These are phyloP conservation scores for Medauroidea extradentata DNA, from an alignment of 1,140 invertebrate genomes.

Conservation along the genomic window DNA sequence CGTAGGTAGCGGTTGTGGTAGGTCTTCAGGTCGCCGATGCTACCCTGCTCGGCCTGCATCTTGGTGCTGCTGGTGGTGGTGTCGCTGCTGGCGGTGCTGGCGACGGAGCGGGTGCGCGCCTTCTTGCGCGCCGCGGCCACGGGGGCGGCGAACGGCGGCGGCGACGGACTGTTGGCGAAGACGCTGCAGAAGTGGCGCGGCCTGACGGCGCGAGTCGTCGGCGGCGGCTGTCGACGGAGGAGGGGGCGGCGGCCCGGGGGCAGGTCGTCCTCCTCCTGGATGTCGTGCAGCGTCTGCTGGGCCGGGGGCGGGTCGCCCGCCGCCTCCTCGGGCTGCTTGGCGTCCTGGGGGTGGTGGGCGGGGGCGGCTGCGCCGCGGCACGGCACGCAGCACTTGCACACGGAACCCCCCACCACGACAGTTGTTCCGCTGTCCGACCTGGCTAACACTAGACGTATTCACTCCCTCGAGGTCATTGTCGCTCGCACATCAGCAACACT, in stretches of 20 bases:
- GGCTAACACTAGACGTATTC: no score
- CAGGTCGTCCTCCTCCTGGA: constrained; percentile 49
- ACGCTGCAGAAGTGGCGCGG: background rate
- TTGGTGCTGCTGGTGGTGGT: constrained; percentile 46
- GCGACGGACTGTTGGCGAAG: no score
- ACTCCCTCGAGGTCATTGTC: no score
- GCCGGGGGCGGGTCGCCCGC: background rate
- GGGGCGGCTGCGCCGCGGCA: constrained; percentile 3
- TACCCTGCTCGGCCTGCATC: constrained; percentile 86
- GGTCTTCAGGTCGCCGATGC: constrained; percentile 78
- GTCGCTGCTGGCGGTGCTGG: constrained; percentile 37
- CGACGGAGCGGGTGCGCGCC: constrained; percentile 42
- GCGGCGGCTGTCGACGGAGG: background rate
- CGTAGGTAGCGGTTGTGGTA: constrained; percentile 78
- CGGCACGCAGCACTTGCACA: constrained; percentile 17
- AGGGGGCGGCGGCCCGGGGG: constrained; percentile 2
- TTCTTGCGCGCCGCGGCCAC: constrained; percentile 33
- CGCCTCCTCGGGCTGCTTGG: background rate
- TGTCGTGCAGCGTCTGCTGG: constrained; percentile 43
- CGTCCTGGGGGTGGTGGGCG: background rate
- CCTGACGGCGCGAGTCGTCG: constrained; percentile 1
- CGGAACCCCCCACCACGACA: constrained; percentile 17
- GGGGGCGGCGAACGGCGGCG: constrained; percentile 5
- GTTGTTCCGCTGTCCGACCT: no score
- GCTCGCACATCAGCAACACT: no score